Percentiles rank a stretch among this genome's conserved stretches.
Conservation (phyloP, 2,888 invertebrate species). For the Ennomos quercinarius region DNA sequence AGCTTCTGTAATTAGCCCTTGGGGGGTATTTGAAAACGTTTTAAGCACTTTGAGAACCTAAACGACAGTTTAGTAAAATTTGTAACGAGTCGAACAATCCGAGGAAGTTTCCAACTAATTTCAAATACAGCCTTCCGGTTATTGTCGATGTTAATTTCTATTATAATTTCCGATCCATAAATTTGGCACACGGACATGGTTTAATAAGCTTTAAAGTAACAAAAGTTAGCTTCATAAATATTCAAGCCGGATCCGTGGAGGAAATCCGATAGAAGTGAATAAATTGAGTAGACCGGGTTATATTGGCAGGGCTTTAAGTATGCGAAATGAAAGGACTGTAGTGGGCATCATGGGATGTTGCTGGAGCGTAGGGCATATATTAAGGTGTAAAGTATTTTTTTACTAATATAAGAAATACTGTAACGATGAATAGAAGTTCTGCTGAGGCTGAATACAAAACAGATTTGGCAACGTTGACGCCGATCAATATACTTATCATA, state of each 20-base stretch:
- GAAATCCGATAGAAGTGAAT: slow-evolving; percentile 68
- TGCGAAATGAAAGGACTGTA: slow-evolving; percentile 20
- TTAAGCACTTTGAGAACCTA: slow-evolving; percentile 3
- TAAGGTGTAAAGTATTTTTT: too few species aligned
- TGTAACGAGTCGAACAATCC: slow-evolving; percentile 4
- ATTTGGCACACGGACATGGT: slow-evolving; percentile 53
- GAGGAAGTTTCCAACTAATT: slow-evolving; percentile 19
- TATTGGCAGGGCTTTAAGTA: slow-evolving; percentile 49
- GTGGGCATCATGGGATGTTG: not conserved
- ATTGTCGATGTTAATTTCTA: slow-evolving; percentile 40
- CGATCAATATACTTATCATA: too few species aligned
- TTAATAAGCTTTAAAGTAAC: slow-evolving; percentile 61
- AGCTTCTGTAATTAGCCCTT: slow-evolving; percentile 12
- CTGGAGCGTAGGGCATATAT: too few species aligned
- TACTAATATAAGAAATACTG: too few species aligned
- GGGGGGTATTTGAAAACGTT: slow-evolving; percentile 5
- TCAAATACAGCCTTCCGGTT: slow-evolving; percentile 22
- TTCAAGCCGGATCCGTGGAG: slow-evolving; percentile 58
- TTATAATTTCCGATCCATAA: slow-evolving; percentile 48
- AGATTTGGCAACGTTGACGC: too few species aligned
- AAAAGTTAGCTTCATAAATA: slow-evolving; percentile 73
- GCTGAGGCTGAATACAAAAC: too few species aligned
- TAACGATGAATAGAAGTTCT: too few species aligned
- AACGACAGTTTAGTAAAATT: slow-evolving; percentile 15
- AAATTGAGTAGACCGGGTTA: slow-evolving; percentile 64